Percentiles rank a stretch among this genome's conserved stretches.
These are phyloP conservation scores for Pachyseris speciosa DNA, from an alignment of 64 coral and sea anemone genomes.

Conservation along the genomic window DNA sequence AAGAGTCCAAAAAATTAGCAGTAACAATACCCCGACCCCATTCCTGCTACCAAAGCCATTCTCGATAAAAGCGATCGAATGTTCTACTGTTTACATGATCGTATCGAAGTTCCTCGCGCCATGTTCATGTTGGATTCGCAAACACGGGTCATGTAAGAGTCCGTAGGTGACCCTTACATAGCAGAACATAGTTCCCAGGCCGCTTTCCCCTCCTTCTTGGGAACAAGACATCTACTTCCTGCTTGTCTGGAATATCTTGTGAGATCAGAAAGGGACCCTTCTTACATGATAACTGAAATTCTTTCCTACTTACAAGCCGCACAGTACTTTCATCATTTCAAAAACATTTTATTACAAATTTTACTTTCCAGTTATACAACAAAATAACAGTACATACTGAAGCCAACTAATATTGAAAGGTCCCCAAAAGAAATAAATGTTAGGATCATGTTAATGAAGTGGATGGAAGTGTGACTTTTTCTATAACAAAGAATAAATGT, in stretches of 20 bases:
- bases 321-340: too few relatives aligned
- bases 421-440: too few relatives aligned
- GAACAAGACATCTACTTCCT: too few relatives aligned
- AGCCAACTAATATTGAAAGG: too few relatives aligned
- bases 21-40: constrained; percentile 75
- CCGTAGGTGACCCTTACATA: background rate
- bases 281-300: too few relatives aligned
- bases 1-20: constrained; percentile 84
- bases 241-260: too few relatives aligned
- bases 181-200: background rate
- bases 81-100: background rate
- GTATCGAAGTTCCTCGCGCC: background rate
- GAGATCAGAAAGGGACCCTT: too few relatives aligned
- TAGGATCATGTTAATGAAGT: too few relatives aligned
- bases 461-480: too few relatives aligned
- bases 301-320: too few relatives aligned
- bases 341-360: background rate
- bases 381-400: background rate
- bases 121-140: background rate
- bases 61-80: background rate
- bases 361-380: background rate
- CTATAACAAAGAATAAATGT: too few relatives aligned
- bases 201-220: too few relatives aligned
- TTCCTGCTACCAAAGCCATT: constrained; percentile 86
- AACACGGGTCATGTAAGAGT: background rate